A percentile compares a stretch with the other conserved stretches of the same genome.
Conservation (phyloP, 2,797 vertebrate genomes). For the Characodon lateralis region DNA sequence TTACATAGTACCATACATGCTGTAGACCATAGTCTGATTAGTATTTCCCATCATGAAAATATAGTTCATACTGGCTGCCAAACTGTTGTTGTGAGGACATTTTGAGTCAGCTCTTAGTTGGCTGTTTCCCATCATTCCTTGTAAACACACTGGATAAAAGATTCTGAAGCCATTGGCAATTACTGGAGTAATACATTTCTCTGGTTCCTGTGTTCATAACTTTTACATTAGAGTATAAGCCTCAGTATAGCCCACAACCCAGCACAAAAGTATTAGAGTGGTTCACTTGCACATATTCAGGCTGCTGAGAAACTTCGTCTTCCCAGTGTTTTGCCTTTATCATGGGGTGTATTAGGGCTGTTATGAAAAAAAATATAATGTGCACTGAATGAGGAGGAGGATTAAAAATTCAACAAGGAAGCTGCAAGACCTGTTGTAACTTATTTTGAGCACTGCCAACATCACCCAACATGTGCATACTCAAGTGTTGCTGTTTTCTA, state of each 20-base stretch:
- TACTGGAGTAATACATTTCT: slow-evolving; percentile 41
- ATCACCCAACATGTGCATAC: not conserved
- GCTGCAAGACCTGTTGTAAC: slow-evolving; percentile 3
- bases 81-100: slow-evolving; percentile 48
- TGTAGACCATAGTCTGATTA: not conserved
- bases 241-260: slow-evolving; percentile 21
- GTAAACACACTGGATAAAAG: slow-evolving; percentile 35
- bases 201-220: slow-evolving; percentile 59
- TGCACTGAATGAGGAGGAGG: slow-evolving; percentile 68
- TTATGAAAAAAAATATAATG: slow-evolving; percentile 70
- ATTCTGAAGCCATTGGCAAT: slow-evolving; percentile 50
- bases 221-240: slow-evolving; percentile 19
- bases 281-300: slow-evolving; percentile 10
- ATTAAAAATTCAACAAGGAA: slow-evolving; percentile 61
- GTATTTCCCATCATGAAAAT: slow-evolving; percentile 10
- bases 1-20: not conserved
- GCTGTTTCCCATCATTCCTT: slow-evolving; percentile 30
- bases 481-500: not conserved
- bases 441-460: not conserved
- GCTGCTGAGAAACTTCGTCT: slow-evolving; percentile 32
- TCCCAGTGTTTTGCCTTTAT: slow-evolving; percentile 51
- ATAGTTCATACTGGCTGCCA: slow-evolving; percentile 32
- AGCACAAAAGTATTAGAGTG: slow-evolving; percentile 31
- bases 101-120: slow-evolving; percentile 42
- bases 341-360: slow-evolving; percentile 24